Conservation (phyloP, 2,113 vertebrate genomes). For the Neotoma lepida region DNA sequence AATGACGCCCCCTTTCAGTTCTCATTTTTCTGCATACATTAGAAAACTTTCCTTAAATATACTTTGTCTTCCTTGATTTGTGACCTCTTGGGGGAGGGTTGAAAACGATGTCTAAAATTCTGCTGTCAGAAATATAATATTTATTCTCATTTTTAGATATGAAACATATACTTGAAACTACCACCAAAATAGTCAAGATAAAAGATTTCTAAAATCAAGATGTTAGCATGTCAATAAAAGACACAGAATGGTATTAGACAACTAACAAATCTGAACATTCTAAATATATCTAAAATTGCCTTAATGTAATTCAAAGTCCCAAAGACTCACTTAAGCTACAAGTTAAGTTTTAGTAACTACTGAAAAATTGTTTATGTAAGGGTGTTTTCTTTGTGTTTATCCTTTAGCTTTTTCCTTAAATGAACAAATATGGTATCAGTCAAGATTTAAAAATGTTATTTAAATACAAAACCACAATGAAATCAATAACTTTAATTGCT, state of each 20-base stretch:
- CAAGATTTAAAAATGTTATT: slow-evolving; percentile 23
- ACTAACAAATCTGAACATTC: neutral
- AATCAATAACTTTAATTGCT: neutral
- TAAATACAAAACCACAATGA: neutral
- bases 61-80: neutral
- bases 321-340: slow-evolving; percentile 17
- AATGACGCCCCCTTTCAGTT: neutral
- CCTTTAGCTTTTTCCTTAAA: slow-evolving; percentile 33
- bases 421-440: neutral
- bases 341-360: slow-evolving; percentile 7
- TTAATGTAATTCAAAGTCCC: neutral
- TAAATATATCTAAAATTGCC: neutral
- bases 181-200: neutral
- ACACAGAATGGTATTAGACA: neutral
- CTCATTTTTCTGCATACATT: neutral
- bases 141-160: neutral
- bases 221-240: neutral
- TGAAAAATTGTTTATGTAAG: slow-evolving; percentile 7
- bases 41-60: neutral
- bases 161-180: neutral
- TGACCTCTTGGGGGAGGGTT: neutral
- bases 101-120: slow-evolving; percentile 4
- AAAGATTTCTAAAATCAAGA: neutral
- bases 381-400: neutral
- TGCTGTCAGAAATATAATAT: neutral